These are phyloP conservation scores for Thunnus thynnus DNA, from an alignment of 2,113 vertebrate species.

Conservation along the genomic window DNA sequence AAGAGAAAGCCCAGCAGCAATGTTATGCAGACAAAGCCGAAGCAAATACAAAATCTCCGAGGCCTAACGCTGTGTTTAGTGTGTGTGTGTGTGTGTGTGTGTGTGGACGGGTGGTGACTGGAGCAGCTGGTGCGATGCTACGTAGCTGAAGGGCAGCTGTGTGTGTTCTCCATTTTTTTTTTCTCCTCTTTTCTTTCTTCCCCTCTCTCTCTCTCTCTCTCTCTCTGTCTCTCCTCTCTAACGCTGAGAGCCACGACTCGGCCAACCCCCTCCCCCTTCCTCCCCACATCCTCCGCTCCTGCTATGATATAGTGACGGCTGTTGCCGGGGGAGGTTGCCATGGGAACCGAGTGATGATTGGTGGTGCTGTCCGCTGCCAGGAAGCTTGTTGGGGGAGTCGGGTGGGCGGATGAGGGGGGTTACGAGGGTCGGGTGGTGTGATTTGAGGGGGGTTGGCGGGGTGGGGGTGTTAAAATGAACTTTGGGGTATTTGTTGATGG, in stretches of 20 bases:
- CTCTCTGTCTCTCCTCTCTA: constrained; percentile 73
- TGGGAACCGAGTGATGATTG: constrained; percentile 93
- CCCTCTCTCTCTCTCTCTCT: constrained; percentile 45
- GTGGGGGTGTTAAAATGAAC: constrained; percentile 68
- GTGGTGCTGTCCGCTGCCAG: constrained; percentile 90
- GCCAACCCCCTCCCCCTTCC: constrained; percentile 87
- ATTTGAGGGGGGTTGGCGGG: constrained; percentile 67
- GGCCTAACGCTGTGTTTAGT: constrained; percentile 30
- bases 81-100: constrained; percentile 53
- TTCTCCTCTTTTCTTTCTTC: constrained; percentile 50
- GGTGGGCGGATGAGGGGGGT: constrained; percentile 82
- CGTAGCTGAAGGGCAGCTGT: constrained; percentile 79
- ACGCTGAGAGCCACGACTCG: constrained; percentile 90
- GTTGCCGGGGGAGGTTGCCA: constrained; percentile 93
- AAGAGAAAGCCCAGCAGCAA: constrained; percentile 58
- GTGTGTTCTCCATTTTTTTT: constrained; percentile 66
- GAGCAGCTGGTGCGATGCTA: constrained; percentile 79
- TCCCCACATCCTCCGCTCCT: constrained; percentile 68
- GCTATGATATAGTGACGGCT: constrained; percentile 94
- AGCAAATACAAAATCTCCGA: constrained; percentile 53
- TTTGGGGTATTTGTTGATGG: constrained; percentile 72
- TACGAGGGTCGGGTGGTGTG: constrained; percentile 53
- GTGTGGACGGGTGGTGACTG: constrained; percentile 47
- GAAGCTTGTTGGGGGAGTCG: constrained; percentile 87
- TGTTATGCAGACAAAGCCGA: constrained; percentile 64